Conservation (phyloP, 2,113 vertebrate species). For the Tragulus kanchil region DNA sequence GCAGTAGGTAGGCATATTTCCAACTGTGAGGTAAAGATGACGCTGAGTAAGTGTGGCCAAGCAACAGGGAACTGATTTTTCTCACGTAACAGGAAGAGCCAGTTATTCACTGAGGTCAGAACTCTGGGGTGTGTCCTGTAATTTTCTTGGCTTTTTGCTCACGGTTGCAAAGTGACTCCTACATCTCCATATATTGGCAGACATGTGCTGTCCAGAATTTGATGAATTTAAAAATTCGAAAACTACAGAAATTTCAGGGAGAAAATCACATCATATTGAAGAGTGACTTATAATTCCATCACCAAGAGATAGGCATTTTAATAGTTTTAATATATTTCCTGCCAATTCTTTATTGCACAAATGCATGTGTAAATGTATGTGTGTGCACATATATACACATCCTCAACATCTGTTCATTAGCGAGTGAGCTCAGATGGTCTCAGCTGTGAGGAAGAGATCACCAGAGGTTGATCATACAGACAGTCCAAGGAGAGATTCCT, state of each 20-base stretch:
- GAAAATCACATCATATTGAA: not conserved
- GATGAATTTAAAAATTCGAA: conserved; percentile 10
- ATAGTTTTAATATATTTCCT: not conserved
- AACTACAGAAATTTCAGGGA: not conserved
- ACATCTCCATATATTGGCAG: not conserved
- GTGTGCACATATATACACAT: not conserved
- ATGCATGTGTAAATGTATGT: not conserved
- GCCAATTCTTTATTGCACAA: not conserved
- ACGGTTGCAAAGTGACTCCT: not conserved
- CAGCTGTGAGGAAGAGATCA: not conserved
- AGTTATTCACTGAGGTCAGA: not conserved
- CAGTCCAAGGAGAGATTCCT: not conserved
- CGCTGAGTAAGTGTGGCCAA: not conserved
- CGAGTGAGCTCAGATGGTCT: not conserved
- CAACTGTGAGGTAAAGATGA: not conserved
- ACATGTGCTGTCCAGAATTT: not conserved
- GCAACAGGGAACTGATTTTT: not conserved
- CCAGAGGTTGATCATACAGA: not conserved
- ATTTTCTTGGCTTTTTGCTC: not conserved
- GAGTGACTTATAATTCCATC: not conserved
- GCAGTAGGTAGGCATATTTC: not conserved
- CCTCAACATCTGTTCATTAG: not conserved
- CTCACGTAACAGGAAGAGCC: not conserved
- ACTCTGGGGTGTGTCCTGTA: not conserved
- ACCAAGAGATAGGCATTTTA: not conserved